A percentile compares a stretch with the other conserved stretches of the same genome.
These are phyloP conservation scores for Triplophysa dalaica DNA, from an alignment of 2,113 vertebrate genomes.

Conservation along the genomic window DNA sequence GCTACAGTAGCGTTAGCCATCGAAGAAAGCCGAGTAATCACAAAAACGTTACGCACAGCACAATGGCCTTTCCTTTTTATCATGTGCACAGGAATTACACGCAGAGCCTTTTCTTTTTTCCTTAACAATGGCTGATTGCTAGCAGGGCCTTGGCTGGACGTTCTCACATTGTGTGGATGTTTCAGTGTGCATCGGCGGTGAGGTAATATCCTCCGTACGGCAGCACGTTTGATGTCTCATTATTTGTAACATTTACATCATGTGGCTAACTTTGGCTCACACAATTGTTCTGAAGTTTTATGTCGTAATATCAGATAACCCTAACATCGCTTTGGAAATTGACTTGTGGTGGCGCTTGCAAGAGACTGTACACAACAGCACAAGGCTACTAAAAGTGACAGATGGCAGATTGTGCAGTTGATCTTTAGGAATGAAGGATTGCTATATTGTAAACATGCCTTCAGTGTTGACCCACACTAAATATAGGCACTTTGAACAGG, in stretches of 20 bases:
- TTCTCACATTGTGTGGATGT: constrained; percentile 46
- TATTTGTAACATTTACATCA: constrained; percentile 14
- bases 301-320: constrained; percentile 4
- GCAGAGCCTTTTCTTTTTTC: constrained; percentile 40
- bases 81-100: constrained; percentile 50
- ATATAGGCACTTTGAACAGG: constrained; percentile 36
- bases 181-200: constrained; percentile 44
- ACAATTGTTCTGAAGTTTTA: constrained; percentile 1
- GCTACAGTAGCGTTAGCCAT: constrained; percentile 27
- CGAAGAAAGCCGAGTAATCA: constrained; percentile 37
- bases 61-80: constrained; percentile 57
- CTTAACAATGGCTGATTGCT: constrained; percentile 55
- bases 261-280: not conserved
- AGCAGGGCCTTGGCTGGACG: constrained; percentile 45
- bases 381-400: constrained; percentile 37
- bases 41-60: constrained; percentile 38
- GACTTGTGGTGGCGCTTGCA: constrained; percentile 25
- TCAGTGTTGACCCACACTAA: constrained; percentile 32
- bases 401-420: constrained; percentile 44
- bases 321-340: not conserved
- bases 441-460: constrained; percentile 47
- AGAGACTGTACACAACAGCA: constrained; percentile 14
- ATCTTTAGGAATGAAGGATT: constrained; percentile 45
- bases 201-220: constrained; percentile 58
- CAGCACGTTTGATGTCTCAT: constrained; percentile 43